Conservation (phyloP, 2,888 invertebrate genomes). For the Homarus gammarus region DNA sequence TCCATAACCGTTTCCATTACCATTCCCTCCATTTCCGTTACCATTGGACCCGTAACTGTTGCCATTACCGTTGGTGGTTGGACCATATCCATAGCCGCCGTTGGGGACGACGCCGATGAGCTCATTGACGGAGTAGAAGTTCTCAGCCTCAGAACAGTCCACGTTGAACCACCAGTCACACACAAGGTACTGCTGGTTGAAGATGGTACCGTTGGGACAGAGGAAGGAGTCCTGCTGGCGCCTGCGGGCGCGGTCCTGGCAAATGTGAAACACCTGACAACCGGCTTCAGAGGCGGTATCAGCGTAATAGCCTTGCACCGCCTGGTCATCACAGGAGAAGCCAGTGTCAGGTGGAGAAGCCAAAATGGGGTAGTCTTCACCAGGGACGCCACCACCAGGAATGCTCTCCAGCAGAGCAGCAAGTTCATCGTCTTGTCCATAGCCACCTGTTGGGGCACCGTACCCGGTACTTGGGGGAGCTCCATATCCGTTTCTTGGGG, state of each 20-base stretch:
- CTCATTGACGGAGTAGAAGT: slow-evolving; percentile 80
- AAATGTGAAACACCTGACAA: slow-evolving; percentile 73
- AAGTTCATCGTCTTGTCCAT: slow-evolving; percentile 12
- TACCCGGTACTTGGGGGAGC: slow-evolving; percentile 36
- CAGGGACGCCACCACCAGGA: slow-evolving; percentile 69
- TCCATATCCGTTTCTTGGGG: slow-evolving; percentile 7
- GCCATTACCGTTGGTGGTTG: background rate
- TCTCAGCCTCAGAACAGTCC: slow-evolving; percentile 82
- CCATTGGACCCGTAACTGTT: background rate
- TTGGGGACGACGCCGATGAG: slow-evolving; percentile 78
- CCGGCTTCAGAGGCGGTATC: slow-evolving; percentile 64
- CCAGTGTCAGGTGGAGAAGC: slow-evolving; percentile 64
- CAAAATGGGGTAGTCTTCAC: slow-evolving; percentile 66
- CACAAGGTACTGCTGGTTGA: slow-evolving; percentile 84
- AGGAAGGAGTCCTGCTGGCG: slow-evolving; percentile 81
- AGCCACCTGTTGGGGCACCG: slow-evolving; percentile 12
- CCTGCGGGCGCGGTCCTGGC: slow-evolving; percentile 45
- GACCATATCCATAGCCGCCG: slow-evolving; percentile 33
- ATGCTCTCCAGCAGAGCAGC: slow-evolving; percentile 48
- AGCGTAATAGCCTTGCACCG: slow-evolving; percentile 65
- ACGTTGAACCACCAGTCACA: slow-evolving; percentile 87
- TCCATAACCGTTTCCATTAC: background rate
- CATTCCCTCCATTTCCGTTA: background rate
- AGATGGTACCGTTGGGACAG: slow-evolving; percentile 85
- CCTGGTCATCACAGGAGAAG: slow-evolving; percentile 56